Evolutionary conservation across 1,140 invertebrate species (phyloP), one percentile per base, ranked within the genome.

Genomic region (Manduca sexta): DNA sequence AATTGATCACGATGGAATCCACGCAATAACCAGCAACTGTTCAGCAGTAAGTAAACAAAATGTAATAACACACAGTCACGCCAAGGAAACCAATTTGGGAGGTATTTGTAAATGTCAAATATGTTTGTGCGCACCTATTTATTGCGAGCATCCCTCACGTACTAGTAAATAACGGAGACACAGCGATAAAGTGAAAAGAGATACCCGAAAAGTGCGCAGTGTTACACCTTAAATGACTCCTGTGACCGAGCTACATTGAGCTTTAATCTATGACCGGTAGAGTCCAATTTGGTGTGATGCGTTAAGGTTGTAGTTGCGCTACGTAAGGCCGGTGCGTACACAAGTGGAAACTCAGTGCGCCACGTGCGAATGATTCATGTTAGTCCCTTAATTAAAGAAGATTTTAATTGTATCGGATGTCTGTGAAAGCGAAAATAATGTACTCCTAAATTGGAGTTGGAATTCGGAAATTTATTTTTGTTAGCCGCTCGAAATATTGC

Each of bases 361-460:
- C 86, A 87, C 84, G 84, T 87, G 86, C 86, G 73, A 87, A 87
- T 87, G 86, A 87, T 87, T 84, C 74, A 86, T 80, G 58, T 68
- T 56, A 70, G 67, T 77, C 74, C 84, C 84, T 86, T 87, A 87
- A 87, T 87, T 87, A 86, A 86, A 86, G 84, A 86, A 86, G 82
- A 86, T 86, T 86, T 86, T 86, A 86, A 86, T 86, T 86, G 80
- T 86, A 86, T 86, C 77, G 83, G 79, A 84, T 83, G 83, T 80
- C 83, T 84, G 75, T 77, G 80, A 83, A 84, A 86, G 80, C 77
- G 80, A 84, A 86, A 84, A 86, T 84, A 86, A 86, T 86, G 80
- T 74, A 84, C 64, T 82, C 76, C 80, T 79, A 84, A 82, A 82
- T 84, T 84, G 79, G 82, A 79, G 77, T 74, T 63, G 69, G 75